A percentile compares a stretch with the other conserved stretches of the same genome.
Evolutionary conservation across 2,888 invertebrate species (phyloP).

Genomic region (Meganola albula): DNA sequence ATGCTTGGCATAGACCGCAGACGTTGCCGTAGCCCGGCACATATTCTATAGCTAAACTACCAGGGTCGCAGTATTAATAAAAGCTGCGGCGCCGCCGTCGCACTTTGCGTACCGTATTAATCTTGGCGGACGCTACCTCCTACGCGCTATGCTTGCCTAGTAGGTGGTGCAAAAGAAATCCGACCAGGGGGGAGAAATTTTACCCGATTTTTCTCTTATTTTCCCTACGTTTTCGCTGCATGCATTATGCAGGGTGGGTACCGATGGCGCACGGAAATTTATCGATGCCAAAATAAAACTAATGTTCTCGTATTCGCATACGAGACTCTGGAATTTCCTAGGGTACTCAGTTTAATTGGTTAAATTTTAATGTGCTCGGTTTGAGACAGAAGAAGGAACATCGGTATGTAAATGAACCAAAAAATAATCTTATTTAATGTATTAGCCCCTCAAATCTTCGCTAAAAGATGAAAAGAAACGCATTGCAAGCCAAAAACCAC

Average conservation of each 20-base stretch:
- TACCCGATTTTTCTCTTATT: conserved; percentile 58
- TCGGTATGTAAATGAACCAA: no score
- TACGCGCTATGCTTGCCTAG: conserved; percentile 60
- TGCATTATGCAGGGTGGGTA: conserved; percentile 67
- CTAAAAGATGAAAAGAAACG: no score
- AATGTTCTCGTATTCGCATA: conserved; percentile 36
- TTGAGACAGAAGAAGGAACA: not conserved
- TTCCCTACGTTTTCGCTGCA: conserved; percentile 55
- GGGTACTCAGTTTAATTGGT: conserved; percentile 17
- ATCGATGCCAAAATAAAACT: conserved; percentile 63
- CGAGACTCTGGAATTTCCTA: conserved; percentile 21
- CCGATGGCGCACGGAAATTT: conserved; percentile 51
- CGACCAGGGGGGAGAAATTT: conserved; percentile 51
- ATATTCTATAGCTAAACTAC: conserved; percentile 41
- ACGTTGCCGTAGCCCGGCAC: conserved; percentile 29
- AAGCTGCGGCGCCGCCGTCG: conserved; percentile 68
- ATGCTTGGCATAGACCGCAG: conserved; percentile 32
- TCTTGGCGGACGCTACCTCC: conserved; percentile 64
- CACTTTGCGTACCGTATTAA: conserved; percentile 70
- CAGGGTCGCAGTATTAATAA: conserved; percentile 64
- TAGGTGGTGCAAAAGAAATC: conserved; percentile 64
- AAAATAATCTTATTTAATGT: no score
- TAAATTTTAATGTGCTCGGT: conserved; percentile 12
- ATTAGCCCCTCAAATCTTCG: no score
- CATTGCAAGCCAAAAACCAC: not conserved